Evolutionary conservation across 2,113 vertebrate genomes (phyloP), one percentile per base, ranked within the genome.

Genomic region (Lipotes vexillifer): DNA sequence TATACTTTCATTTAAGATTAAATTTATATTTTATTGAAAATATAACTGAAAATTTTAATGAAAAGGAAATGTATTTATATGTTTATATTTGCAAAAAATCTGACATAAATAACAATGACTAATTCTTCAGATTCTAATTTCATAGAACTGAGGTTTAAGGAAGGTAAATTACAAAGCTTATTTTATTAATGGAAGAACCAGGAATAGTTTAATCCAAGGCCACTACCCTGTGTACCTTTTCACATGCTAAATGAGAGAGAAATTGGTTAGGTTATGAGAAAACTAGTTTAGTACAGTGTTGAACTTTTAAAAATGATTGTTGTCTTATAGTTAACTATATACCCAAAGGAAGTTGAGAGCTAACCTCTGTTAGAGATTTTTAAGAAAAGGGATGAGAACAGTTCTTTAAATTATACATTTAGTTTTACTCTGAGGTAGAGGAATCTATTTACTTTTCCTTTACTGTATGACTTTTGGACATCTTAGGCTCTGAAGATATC

Each of bases 11-110:
- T 63, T 90, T 93, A 94, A 93, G 36, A 85, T 66, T 89, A 87
- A 85, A 59, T 88, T 74, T 92, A 31, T 71, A 72, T 90, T 61
- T 94, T 63, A 65, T 65, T 93, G 29, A 82, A 89, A 97, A 66
- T 61, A 12, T 83, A 93, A 90, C 27, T 95, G 59, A 77, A 88
- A 83, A 36, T 75, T 88, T 92, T 65, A 91, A 44, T 65, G 23
- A 44, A 81, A 93, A 87, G 23, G 33, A 88, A 87, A 82, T 65
- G 59, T 69, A 68, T 55, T 55, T 75, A 83, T 75, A 83, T 68
- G 33, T 95, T 44, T 97, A 77, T 5, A 92, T 94, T 90, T 92
- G 68, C 57, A 93, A 72, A 83, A 52, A 18, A 36, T 59, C n/a
- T 85, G 17, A 7, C 15, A 75, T 66, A 71, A 93, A 63, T 86